Evolutionary conservation across 2,113 vertebrate genomes (phyloP).

Genomic region (Microcebus griseorufus): DNA sequence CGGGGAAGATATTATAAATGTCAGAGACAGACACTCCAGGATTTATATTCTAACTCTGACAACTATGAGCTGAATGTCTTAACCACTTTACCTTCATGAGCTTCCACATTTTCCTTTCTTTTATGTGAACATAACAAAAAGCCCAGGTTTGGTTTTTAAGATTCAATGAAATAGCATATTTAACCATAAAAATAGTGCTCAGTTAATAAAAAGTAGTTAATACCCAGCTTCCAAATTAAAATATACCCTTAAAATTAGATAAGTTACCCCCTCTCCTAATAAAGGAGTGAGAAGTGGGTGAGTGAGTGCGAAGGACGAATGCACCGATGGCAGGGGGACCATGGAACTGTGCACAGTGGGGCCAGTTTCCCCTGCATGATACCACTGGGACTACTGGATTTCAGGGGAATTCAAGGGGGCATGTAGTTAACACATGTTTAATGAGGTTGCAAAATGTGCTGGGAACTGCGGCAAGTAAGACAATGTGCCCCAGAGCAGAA

Average conservation of each 20-base stretch:
- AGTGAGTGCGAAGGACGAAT: fast-evolving
- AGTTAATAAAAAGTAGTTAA: neutral
- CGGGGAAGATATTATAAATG: neutral
- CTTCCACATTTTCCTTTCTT: neutral
- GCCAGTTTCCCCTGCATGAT: neutral
- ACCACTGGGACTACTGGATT: fast-evolving
- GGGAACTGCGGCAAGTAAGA: neutral
- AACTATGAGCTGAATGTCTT: neutral
- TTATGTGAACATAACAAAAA: neutral
- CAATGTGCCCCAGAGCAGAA: neutral
- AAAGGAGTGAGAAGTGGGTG: neutral
- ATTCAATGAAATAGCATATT: neutral
- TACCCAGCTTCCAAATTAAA: neutral
- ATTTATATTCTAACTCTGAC: neutral
- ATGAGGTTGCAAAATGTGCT: neutral
- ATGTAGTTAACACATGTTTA: neutral
- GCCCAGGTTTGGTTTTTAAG: neutral
- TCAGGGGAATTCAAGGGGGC: neutral
- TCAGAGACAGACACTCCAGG: neutral
- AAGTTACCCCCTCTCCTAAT: neutral
- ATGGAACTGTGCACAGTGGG: fast-evolving
- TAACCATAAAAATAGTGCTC: neutral
- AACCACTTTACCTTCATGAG: neutral
- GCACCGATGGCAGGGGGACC: fast-evolving
- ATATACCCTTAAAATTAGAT: neutral